Evolutionary conservation across 1,140 invertebrate species (phyloP).

Genomic region (Rhopalosiphum padi): DNA sequence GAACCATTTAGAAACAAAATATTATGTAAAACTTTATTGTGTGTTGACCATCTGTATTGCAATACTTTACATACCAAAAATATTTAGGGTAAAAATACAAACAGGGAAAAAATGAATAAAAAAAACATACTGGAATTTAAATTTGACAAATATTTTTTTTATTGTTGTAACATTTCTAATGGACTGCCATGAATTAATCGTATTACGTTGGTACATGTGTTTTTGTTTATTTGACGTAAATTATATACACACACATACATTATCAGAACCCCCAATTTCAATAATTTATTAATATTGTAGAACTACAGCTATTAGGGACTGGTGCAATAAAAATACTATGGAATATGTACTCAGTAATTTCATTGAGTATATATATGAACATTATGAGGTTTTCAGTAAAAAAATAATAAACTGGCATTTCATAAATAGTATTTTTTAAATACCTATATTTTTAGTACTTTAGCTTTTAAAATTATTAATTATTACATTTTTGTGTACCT

Average conservation of each 20-base stretch:
- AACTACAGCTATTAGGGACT: conserved; percentile 19
- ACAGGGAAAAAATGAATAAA: neutral
- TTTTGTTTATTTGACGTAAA: conserved; percentile 54
- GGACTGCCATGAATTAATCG: conserved; percentile 47
- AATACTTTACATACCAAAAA: conserved; percentile 40
- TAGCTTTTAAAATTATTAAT: neutral
- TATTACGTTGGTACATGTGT: conserved; percentile 34
- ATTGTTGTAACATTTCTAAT: conserved; percentile 47
- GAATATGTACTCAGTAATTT: neutral
- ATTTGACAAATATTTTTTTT: conserved; percentile 48
- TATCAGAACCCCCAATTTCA: conserved; percentile 12
- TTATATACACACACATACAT: neutral
- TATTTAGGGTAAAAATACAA: conserved; percentile 35
- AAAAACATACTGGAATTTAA: conserved; percentile 36
- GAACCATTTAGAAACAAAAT: conserved; percentile 36
- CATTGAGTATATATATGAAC: neutral
- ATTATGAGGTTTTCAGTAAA: neutral
- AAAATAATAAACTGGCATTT: neutral
- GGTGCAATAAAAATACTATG: conserved; percentile 6
- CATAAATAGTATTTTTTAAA: neutral
- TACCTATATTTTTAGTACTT: neutral
- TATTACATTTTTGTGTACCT: neutral
- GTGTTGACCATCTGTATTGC: conserved; percentile 29
- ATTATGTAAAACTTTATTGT: neutral
- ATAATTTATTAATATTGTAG: conserved; percentile 52